Conservation (phyloP, 2,113 vertebrate genomes). For the Neolamprologus toae region DNA sequence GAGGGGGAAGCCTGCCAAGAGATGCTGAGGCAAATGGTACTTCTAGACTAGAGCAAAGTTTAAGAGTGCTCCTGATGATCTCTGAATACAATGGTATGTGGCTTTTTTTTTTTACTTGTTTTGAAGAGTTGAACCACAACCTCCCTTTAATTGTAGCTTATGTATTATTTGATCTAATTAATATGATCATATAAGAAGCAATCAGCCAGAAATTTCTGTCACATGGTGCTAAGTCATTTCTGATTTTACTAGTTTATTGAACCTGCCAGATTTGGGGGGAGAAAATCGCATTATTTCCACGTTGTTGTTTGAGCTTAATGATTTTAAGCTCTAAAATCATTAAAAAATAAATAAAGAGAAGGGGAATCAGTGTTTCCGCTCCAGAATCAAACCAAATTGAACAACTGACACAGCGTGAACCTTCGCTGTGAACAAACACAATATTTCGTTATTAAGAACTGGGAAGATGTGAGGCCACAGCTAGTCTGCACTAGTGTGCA, state of each 20-base stretch:
- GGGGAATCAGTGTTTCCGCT: not conserved
- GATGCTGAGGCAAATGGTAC: not conserved
- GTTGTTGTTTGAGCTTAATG: not conserved
- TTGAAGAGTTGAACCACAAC: not conserved
- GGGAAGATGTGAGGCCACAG: not conserved
- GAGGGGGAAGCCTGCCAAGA: not conserved
- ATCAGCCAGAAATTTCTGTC: not conserved
- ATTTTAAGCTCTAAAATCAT: not conserved
- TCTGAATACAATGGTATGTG: not conserved
- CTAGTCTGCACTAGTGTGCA: not conserved
- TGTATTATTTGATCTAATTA: not conserved
- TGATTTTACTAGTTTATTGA: not conserved
- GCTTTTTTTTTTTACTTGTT: not conserved
- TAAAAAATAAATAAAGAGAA: not conserved
- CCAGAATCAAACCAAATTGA: not conserved
- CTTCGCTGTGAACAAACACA: not conserved
- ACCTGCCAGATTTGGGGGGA: not conserved
- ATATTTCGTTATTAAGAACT: not conserved
- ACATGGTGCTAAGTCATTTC: not conserved
- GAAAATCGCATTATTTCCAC: not conserved
- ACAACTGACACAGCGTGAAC: not conserved
- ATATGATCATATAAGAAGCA: not conserved
- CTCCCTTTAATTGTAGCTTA: not conserved
- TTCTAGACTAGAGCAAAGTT: not conserved
- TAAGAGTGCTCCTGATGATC: not conserved